Evolutionary conservation across 2,888 invertebrate species (phyloP).

Genomic region (Hydroisotoma schaefferi): DNA sequence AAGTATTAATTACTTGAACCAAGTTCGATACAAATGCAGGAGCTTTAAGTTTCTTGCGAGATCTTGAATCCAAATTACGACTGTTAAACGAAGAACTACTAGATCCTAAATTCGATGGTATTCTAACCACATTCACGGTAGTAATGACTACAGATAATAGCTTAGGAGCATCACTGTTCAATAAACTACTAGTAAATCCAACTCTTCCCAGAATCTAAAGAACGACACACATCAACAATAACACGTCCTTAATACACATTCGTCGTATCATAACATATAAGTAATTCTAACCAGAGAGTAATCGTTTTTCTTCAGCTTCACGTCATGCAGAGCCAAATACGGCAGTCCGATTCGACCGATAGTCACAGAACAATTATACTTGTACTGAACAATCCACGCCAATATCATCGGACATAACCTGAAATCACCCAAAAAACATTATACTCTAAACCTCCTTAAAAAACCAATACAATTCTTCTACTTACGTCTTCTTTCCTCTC

Average conservation of each 20-base stretch:
- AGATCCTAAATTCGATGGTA: constrained; percentile 11
- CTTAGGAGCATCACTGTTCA: constrained; percentile 83
- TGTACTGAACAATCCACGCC: constrained; percentile 75
- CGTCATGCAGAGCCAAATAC: constrained; percentile 74
- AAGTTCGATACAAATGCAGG: constrained; percentile 46
- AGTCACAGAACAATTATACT: constrained; percentile 72
- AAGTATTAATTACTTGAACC: constrained; percentile 37
- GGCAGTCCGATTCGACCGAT: constrained; percentile 79
- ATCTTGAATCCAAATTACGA: neutral
- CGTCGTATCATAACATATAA: neutral
- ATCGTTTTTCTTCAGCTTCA: constrained; percentile 73
- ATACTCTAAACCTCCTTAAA: neutral
- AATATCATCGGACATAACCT: constrained; percentile 74
- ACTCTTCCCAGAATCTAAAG: constrained; percentile 78
- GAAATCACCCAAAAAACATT: constrained; percentile 40
- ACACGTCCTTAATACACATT: neutral
- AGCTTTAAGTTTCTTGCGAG: constrained; percentile 38
- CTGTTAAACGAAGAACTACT: neutral
- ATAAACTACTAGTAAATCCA: constrained; percentile 78
- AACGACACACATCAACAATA: constrained; percentile 20
- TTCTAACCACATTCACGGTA: constrained; percentile 68
- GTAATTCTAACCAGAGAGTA: constrained; percentile 64
- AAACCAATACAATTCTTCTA: neutral
- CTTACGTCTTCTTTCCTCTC: too few species aligned
- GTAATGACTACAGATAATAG: constrained; percentile 75